Percentiles rank a stretch among this genome's conserved stretches.
Evolutionary conservation across 1,140 invertebrate species (phyloP).

Genomic region (Drepana arcuata): DNA sequence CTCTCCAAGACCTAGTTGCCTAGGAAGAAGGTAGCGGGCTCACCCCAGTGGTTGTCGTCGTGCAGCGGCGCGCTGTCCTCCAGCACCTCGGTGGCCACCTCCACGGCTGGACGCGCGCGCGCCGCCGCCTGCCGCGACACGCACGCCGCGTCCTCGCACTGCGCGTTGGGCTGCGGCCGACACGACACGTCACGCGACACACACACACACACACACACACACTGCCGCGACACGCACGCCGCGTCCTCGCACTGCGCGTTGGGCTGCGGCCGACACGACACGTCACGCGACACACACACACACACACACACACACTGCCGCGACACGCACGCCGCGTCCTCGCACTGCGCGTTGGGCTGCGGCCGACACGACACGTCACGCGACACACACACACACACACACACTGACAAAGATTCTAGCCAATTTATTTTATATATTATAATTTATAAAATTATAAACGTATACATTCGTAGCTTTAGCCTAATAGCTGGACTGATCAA

Average conservation of each 20-base stretch:
- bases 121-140: slow-evolving; percentile 82
- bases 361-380: too few species aligned
- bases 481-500: too few species aligned
- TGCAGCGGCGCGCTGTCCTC: slow-evolving; percentile 79
- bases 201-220: too few species aligned
- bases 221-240: slow-evolving; percentile 84
- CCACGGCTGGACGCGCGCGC: slow-evolving; percentile 71
- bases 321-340: slow-evolving; percentile 84
- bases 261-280: too few species aligned
- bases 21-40: slow-evolving; percentile 8
- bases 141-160: slow-evolving; percentile 92
- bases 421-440: too few species aligned
- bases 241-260: slow-evolving; percentile 93
- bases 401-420: too few species aligned
- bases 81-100: slow-evolving; percentile 71
- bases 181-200: too few species aligned
- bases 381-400: too few species aligned
- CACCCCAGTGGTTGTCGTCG: slow-evolving; percentile 95
- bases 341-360: slow-evolving; percentile 91
- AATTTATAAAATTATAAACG: too few species aligned
- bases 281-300: too few species aligned
- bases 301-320: slow-evolving; percentile 83
- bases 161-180: slow-evolving; percentile 89
- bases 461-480: too few species aligned
- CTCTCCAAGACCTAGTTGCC: too few species aligned